These are phyloP conservation scores for Anthonomus grandis DNA, from an alignment of 1,140 invertebrate genomes.

Conservation along the genomic window DNA sequence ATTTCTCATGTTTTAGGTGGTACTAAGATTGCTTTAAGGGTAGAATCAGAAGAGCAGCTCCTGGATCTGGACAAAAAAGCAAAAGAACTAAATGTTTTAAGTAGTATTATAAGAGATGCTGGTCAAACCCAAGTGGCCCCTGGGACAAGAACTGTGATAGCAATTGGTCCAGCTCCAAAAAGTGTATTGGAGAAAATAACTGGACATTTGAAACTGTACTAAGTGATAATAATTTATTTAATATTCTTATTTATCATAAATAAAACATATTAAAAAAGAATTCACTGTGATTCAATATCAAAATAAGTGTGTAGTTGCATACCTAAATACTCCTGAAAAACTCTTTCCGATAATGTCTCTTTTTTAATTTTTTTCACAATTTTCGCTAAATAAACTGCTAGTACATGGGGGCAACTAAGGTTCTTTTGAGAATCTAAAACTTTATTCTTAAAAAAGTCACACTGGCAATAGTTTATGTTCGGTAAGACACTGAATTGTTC, in stretches of 20 bases:
- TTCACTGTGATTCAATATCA: background rate
- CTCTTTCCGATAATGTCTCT: constrained; percentile 49
- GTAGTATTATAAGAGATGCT: constrained; percentile 78
- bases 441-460: constrained; percentile 56
- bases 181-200: constrained; percentile 76
- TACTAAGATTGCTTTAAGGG: constrained; percentile 52
- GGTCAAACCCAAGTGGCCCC: constrained; percentile 85
- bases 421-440: constrained; percentile 53
- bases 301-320: constrained; percentile 16
- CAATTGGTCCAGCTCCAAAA: constrained; percentile 81
- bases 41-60: constrained; percentile 66
- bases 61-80: constrained; percentile 65
- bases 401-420: constrained; percentile 63
- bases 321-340: constrained; percentile 36
- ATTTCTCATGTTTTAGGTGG: constrained; percentile 34
- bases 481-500: constrained; percentile 59
- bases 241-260: background rate
- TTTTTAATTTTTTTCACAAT: constrained; percentile 50
- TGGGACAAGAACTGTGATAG: constrained; percentile 81
- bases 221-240: constrained; percentile 42
- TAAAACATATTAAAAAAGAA: constrained; percentile 4
- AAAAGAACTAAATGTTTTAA: constrained; percentile 63
- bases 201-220: constrained; percentile 83
- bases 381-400: constrained; percentile 58
- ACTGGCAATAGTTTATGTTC: constrained; percentile 61